Evolutionary conservation across 2,888 invertebrate species (phyloP).

Genomic region (Lissonota sp.): DNA sequence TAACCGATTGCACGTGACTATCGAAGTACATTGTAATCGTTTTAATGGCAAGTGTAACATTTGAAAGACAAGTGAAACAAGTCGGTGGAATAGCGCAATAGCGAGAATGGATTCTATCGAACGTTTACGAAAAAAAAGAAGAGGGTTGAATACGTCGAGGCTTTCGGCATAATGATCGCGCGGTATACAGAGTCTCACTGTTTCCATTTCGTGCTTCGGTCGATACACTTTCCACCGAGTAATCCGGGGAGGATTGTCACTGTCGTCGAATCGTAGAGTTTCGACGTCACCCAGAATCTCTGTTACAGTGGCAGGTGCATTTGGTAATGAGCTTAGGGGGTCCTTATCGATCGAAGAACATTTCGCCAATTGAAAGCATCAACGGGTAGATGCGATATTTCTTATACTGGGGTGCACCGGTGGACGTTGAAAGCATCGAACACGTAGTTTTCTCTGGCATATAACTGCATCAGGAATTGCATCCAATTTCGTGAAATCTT

Average conservation of each 20-base stretch:
- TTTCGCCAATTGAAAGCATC: neutral
- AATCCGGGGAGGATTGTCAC: neutral
- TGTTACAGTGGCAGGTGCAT: slow-evolving; percentile 23
- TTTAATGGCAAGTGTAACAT: neutral
- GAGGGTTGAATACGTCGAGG: slow-evolving; percentile 10
- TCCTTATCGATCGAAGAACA: slow-evolving; percentile 28
- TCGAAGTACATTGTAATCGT: too few relatives aligned
- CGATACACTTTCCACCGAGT: slow-evolving; percentile 16
- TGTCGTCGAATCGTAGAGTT: neutral
- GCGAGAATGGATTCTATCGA: neutral
- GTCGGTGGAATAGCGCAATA: neutral
- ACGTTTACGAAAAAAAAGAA: slow-evolving; percentile 21
- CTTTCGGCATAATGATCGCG: slow-evolving; percentile 8
- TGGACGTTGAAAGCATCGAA: too few relatives aligned
- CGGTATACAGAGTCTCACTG: neutral
- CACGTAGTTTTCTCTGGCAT: too few relatives aligned
- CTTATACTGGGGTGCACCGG: too few relatives aligned
- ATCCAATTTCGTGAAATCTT: too few relatives aligned
- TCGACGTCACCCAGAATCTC: neutral
- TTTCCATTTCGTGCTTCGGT: slow-evolving; percentile 4
- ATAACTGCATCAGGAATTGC: too few relatives aligned
- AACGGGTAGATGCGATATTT: too few relatives aligned
- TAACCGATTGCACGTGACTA: too few relatives aligned
- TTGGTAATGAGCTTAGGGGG: slow-evolving; percentile 34
- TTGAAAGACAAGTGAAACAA: neutral